Evolutionary conservation across 2,113 vertebrate species (phyloP).

Genomic region (Neogobius melanostomus): DNA sequence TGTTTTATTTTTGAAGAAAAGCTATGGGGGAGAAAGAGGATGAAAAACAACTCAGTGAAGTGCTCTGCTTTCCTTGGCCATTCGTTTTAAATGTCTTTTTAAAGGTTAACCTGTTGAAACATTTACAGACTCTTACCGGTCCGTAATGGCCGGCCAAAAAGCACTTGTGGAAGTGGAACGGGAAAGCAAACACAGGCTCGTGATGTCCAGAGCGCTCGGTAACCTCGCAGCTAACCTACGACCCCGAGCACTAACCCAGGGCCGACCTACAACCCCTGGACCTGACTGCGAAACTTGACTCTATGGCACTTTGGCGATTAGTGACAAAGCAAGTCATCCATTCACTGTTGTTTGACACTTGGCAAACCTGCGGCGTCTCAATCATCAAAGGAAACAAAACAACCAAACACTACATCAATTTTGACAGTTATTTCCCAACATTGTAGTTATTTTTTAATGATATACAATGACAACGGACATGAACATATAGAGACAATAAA

Average conservation of each 20-base stretch:
- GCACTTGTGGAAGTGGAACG: constrained; percentile 28
- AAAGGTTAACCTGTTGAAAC: constrained; percentile 74
- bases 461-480: too few species aligned
- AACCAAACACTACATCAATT: too few species aligned
- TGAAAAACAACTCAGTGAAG: constrained; percentile 27
- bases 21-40: constrained; percentile 13
- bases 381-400: constrained; percentile 22
- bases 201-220: constrained; percentile 28
- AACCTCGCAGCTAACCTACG: constrained; percentile 42
- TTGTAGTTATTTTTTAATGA: too few species aligned
- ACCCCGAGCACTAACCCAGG: constrained; percentile 17
- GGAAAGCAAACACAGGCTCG: not conserved
- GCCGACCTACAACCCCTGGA: constrained; percentile 49
- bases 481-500: too few species aligned
- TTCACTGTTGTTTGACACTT: constrained; percentile 58
- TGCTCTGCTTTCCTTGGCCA: constrained; percentile 48
- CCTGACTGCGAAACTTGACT: constrained; percentile 59
- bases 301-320: constrained; percentile 42
- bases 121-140: constrained; percentile 57
- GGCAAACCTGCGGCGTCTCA: constrained; percentile 39
- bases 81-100: constrained; percentile 70
- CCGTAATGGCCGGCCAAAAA: constrained; percentile 41
- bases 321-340: constrained; percentile 52
- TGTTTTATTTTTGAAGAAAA: not conserved
- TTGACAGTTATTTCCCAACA: too few species aligned